Evolutionary conservation across 1,140 invertebrate genomes (phyloP).

Genomic region (Oryctes rhinoceros): DNA sequence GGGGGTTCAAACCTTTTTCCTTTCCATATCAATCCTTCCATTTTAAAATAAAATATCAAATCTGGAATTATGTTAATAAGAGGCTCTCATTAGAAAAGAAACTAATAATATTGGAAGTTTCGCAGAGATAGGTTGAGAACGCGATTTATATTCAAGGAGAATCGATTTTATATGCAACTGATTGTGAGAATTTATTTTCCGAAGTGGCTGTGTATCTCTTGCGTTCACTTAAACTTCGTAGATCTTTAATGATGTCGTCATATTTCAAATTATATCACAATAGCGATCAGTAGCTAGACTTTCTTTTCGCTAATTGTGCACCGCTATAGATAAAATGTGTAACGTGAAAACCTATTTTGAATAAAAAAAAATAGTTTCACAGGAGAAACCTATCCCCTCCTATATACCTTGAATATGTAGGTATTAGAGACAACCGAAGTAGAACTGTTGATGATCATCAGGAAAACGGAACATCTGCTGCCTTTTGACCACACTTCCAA

Average conservation of each 20-base stretch:
- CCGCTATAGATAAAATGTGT: too few species aligned
- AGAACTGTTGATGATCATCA: background rate
- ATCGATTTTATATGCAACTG: constrained; percentile 13
- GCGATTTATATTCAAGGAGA: constrained; percentile 18
- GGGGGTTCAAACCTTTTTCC: too few species aligned
- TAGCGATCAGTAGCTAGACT: background rate
- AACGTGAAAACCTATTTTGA: too few species aligned
- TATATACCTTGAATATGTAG: background rate
- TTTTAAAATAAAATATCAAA: background rate
- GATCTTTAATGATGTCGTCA: background rate
- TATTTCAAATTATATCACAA: constrained; percentile 34
- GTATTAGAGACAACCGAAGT: background rate
- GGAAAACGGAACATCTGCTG: constrained; percentile 21
- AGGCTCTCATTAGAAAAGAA: constrained; percentile 8
- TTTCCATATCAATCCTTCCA: background rate
- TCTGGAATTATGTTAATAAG: background rate
- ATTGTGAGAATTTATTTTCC: constrained; percentile 27
- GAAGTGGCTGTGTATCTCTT: background rate
- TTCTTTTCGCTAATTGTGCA: background rate
- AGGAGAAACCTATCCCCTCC: too few species aligned
- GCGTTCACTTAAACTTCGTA: constrained; percentile 4
- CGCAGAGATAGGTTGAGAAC: constrained; percentile 27
- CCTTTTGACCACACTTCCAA: constrained; percentile 24
- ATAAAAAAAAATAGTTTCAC: too few species aligned
- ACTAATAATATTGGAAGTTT: constrained; percentile 8